phyloP scores from a whole-genome alignment of 2,888 invertebrate species.

The Macropis europaea region DNA sequence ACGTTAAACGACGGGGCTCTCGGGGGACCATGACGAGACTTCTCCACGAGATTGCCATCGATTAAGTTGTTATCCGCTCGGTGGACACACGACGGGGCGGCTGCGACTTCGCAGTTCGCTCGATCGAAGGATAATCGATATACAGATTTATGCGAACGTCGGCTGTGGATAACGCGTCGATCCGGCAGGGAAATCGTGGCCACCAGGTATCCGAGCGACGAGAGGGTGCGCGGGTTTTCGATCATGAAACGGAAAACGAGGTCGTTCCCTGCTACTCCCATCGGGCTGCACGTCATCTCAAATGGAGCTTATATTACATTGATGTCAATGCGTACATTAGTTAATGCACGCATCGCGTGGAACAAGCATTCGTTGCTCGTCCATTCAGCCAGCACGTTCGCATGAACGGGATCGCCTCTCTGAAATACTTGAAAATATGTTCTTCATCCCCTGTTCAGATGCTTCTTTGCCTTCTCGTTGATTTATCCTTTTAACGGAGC shows the following conservation, averaged over 20 bases:
- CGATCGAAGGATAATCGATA: background rate
- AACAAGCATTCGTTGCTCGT: background rate
- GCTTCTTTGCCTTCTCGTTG: too few relatives aligned
- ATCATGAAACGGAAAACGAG: conserved; percentile 8
- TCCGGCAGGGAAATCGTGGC: background rate
- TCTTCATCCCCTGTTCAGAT: background rate
- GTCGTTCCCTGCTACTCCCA: conserved; percentile 1
- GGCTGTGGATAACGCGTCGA: too few relatives aligned
- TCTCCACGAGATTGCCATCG: conserved; percentile 6
- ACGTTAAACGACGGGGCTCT: background rate
- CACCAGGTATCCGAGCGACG: background rate
- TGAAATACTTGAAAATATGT: conserved; percentile 8
- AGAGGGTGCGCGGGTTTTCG: background rate
- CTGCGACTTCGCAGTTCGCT: background rate
- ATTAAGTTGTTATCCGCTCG: conserved; percentile 27
- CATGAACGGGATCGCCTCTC: conserved; percentile 9
- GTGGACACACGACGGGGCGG: background rate
- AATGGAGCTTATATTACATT: conserved; percentile 25
- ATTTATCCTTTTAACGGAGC: background rate
- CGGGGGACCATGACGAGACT: background rate
- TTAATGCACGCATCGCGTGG: background rate
- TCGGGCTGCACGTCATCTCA: background rate
- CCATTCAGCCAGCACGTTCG: background rate
- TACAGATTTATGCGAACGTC: background rate
- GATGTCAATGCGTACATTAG: conserved; percentile 31